Percentiles rank a stretch among this genome's conserved stretches.
Evolutionary conservation across 2,888 invertebrate genomes (phyloP).

Genomic region (Hirtodrosophila alboralis): DNA sequence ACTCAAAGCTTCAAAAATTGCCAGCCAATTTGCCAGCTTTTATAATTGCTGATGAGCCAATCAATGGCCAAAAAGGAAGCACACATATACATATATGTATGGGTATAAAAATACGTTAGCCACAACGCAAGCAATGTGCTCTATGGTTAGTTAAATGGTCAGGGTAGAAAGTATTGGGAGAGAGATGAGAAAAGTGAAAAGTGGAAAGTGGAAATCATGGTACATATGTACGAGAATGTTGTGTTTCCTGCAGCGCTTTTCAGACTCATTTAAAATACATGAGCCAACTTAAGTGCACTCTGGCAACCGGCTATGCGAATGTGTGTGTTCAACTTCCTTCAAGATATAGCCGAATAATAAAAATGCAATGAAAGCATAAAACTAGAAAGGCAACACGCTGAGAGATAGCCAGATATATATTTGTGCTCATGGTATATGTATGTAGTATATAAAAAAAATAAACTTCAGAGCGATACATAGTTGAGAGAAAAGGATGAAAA

Average conservation of each 20-base stretch:
- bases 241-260: constrained; percentile 77
- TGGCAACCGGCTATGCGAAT: constrained; percentile 69
- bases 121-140: constrained; percentile 40
- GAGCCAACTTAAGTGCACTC: constrained; percentile 82
- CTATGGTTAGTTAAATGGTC: constrained; percentile 51
- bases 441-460: constrained; percentile 27
- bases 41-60: constrained; percentile 78
- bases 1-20: constrained; percentile 21
- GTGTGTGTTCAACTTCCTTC: constrained; percentile 60
- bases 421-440: constrained; percentile 1
- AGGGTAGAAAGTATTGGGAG: constrained; percentile 19
- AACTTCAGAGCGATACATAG: constrained; percentile 22
- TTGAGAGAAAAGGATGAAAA: constrained; percentile 20
- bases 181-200: constrained; percentile 1
- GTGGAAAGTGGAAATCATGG: constrained; percentile 34
- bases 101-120: constrained; percentile 22
- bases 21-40: constrained; percentile 58
- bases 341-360: constrained; percentile 73
- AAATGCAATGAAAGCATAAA: constrained; percentile 78
- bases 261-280: constrained; percentile 81
- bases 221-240: constrained; percentile 45
- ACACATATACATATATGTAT: neutral
- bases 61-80: constrained; percentile 51
- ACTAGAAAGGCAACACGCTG: constrained; percentile 65
- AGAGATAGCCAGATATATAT: constrained; percentile 19